Percentiles rank a stretch among this genome's conserved stretches.
Conservation (phyloP, 2,888 invertebrate genomes). For the Caenorhabditis becei region DNA sequence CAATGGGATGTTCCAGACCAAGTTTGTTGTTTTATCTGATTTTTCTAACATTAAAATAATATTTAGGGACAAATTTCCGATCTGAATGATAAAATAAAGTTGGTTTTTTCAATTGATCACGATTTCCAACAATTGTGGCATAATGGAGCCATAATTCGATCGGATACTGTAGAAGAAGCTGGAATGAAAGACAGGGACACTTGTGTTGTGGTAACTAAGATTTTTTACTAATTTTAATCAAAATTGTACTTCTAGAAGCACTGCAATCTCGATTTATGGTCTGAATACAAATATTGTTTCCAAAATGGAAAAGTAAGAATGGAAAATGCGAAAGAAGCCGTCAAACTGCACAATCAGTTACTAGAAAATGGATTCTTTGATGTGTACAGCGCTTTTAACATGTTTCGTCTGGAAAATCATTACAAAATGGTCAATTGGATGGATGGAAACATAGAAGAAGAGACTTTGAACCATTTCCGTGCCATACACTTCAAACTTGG, state of each 20-base stretch:
- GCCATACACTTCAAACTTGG: conserved; percentile 23
- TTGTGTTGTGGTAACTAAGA: too few relatives aligned
- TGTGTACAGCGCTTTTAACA: conserved; percentile 28
- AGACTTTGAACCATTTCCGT: conserved; percentile 23
- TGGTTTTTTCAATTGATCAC: too few relatives aligned
- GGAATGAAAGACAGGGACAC: too few relatives aligned
- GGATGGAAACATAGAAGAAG: conserved; percentile 29
- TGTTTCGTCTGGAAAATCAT: conserved; percentile 27
- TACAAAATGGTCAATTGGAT: conserved; percentile 25
- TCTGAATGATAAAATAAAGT: too few relatives aligned
- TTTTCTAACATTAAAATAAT: too few relatives aligned
- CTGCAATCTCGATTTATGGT: conserved; percentile 35
- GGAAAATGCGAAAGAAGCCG: conserved; percentile 33
- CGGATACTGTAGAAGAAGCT: too few relatives aligned
- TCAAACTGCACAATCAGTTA: conserved; percentile 18
- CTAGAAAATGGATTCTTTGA: conserved; percentile 29
- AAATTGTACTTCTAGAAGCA: conserved; percentile 29
- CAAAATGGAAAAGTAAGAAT: conserved; percentile 15
- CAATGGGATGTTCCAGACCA: too few relatives aligned
- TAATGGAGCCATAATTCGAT: too few relatives aligned
- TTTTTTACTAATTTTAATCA: too few relatives aligned
- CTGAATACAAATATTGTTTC: conserved; percentile 18
- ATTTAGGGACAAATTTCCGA: too few relatives aligned
- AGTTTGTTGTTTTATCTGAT: too few relatives aligned
- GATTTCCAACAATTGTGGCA: too few relatives aligned